Conservation (phyloP, 1,140 invertebrate species). For the Lepidotrigona ventralis region DNA sequence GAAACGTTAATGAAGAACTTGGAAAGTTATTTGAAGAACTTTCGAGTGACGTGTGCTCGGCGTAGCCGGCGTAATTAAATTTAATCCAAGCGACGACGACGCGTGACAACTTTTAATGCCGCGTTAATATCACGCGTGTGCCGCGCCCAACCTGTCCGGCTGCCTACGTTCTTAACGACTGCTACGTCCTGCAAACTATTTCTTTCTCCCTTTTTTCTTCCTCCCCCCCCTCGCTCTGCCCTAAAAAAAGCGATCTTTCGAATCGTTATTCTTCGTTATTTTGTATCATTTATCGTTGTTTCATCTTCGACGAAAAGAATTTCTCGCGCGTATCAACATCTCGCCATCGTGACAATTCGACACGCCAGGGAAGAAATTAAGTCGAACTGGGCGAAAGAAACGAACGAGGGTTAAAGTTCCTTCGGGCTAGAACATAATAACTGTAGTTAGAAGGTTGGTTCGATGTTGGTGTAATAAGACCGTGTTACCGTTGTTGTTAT, state of each 20-base stretch:
- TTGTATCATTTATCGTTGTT: no score
- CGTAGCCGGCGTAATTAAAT: conserved; percentile 33
- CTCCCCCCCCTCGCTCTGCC: no score
- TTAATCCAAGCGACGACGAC: conserved; percentile 25
- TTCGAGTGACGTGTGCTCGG: conserved; percentile 33
- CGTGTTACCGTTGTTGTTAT: background rate
- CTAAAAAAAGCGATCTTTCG: no score
- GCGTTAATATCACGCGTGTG: conserved; percentile 27
- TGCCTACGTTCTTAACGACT: background rate
- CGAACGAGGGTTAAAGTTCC: background rate
- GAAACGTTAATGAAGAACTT: conserved; percentile 38
- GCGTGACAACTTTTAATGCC: conserved; percentile 37
- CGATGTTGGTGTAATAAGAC: background rate
- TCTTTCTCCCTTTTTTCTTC: no score
- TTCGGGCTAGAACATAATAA: background rate
- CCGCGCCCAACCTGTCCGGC: background rate
- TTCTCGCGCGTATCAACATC: background rate
- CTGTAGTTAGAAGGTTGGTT: background rate
- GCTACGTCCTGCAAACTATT: background rate
- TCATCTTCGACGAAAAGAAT: no score
- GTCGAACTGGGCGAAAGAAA: background rate
- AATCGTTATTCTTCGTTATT: no score
- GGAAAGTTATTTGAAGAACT: conserved; percentile 40
- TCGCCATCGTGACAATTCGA: background rate
- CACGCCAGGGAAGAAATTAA: background rate